Evolutionary conservation across 2,113 vertebrate species (phyloP).

Genomic region (Anthoscopus minutus): DNA sequence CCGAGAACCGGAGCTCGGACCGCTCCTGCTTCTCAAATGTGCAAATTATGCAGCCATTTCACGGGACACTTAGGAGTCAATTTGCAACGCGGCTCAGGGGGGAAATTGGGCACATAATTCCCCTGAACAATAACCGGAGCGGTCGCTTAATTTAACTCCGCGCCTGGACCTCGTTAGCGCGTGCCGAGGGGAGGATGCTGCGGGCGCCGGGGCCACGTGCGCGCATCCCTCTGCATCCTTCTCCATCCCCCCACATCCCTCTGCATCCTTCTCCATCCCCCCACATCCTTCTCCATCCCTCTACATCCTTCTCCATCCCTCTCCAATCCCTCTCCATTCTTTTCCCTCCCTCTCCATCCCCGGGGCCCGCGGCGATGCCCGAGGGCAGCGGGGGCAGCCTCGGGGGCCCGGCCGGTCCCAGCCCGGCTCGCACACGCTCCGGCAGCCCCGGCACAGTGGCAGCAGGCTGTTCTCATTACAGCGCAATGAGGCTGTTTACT

Average conservation of each 20-base stretch:
- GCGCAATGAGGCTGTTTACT: conserved; percentile 90
- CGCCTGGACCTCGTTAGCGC: conserved; percentile 30
- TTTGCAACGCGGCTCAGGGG: conserved; percentile 58
- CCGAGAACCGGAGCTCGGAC: neutral
- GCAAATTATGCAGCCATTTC: conserved; percentile 59
- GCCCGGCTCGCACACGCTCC: neutral
- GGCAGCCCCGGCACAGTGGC: conserved; percentile 71
- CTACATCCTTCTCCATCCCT: rapidly evolving
- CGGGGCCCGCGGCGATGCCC: neutral
- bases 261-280: rapidly evolving
- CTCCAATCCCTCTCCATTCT: neutral
- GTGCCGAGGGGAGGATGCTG: conserved; percentile 24
- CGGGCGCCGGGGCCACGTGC: neutral
- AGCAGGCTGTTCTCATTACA: conserved; percentile 85
- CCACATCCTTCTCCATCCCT: neutral
- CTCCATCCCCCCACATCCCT: neutral
- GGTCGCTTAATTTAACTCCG: conserved; percentile 9
- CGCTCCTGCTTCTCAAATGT: neutral
- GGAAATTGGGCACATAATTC: conserved; percentile 67
- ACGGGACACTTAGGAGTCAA: conserved; percentile 71
- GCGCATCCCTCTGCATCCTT: neutral
- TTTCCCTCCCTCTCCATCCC: neutral
- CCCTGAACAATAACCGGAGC: conserved; percentile 49
- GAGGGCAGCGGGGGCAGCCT: neutral
- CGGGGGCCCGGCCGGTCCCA: neutral